Evolutionary conservation across 92 coral and sea anemone species (phyloP).

Genomic region (Palythoa grandis): DNA sequence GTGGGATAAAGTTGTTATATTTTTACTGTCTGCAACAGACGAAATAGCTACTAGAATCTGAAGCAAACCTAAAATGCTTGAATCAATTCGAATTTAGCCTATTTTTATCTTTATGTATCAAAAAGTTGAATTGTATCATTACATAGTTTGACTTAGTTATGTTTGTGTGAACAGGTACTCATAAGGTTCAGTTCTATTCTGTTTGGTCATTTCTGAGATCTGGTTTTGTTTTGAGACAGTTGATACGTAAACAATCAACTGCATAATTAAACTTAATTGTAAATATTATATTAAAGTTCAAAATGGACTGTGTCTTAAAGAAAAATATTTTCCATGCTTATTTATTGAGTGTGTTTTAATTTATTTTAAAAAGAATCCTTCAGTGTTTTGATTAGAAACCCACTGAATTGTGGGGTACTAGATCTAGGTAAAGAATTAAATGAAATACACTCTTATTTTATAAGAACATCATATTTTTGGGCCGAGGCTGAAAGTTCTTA

Average conservation of each 20-base stretch:
- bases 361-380: not conserved
- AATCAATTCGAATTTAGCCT: not conserved
- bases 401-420: no score
- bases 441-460: no score
- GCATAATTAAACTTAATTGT: not conserved
- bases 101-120: not conserved
- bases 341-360: not conserved
- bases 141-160: not conserved
- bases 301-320: not conserved
- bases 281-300: not conserved
- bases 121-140: not conserved
- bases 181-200: not conserved
- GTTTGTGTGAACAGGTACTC: not conserved
- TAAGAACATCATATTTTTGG: no score
- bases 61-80: not conserved
- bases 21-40: conserved; percentile 8
- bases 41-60: not conserved
- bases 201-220: not conserved
- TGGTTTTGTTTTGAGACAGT: not conserved
- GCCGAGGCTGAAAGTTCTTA: no score
- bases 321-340: not conserved
- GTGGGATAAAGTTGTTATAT: not conserved
- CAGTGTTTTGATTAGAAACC: not conserved
- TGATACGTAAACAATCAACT: not conserved
- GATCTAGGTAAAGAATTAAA: no score